phyloP scores from a whole-genome alignment of 1,140 invertebrate genomes.

The Brachionus rubens region DNA sequence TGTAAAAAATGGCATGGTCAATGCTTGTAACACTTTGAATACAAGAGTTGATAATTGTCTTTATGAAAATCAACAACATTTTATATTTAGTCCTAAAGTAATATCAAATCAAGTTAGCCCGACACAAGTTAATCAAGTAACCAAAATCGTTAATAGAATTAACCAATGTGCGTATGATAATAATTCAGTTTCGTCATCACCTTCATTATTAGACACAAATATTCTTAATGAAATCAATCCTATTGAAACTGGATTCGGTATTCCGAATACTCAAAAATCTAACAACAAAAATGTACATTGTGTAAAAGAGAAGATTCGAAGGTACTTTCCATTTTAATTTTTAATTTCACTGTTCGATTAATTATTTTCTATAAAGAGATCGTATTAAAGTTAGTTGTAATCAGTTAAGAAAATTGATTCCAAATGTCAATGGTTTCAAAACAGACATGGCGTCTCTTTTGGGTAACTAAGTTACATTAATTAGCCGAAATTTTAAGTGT shows the following conservation, averaged over 20 bases:
- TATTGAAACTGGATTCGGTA: background rate
- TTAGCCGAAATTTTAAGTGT: no score
- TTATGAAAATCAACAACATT: constrained; percentile 2
- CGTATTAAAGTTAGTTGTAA: constrained; percentile 30
- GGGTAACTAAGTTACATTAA: background rate
- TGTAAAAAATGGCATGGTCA: background rate
- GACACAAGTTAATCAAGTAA: background rate
- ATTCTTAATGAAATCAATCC: background rate
- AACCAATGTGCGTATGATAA: background rate
- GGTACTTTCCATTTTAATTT: background rate
- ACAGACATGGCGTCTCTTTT: constrained; percentile 23
- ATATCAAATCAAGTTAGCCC: background rate
- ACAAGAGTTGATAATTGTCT: background rate
- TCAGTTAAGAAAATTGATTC: constrained; percentile 16
- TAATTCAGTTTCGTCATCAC: background rate
- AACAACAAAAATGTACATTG: constrained; percentile 17
- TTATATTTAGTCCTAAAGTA: background rate
- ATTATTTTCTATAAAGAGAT: background rate
- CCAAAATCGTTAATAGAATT: background rate
- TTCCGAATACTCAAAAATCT: background rate
- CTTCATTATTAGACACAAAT: background rate
- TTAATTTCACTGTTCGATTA: background rate
- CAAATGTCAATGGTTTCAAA: constrained; percentile 19
- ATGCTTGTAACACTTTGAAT: background rate
- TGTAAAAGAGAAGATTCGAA: constrained; percentile 26